Evolutionary conservation across 1,140 invertebrate genomes (phyloP), one percentile per base, ranked within the genome.

Genomic region (Zaprionus davidi): DNA sequence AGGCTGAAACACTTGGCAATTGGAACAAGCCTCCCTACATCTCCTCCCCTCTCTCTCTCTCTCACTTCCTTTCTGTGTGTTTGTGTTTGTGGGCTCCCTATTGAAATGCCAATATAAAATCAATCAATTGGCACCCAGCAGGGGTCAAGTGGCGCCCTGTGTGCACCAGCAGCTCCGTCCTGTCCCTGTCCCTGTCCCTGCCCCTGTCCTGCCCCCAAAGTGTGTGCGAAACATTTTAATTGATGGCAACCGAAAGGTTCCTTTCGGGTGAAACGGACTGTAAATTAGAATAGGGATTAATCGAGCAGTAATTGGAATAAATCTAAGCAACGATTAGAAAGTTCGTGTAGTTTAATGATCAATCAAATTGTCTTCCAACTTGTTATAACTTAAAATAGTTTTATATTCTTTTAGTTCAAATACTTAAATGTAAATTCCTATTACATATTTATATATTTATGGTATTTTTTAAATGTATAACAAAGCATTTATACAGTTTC

Each of bases 91-190:
- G 24, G 56, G 69, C 46, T 49, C 36, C 38, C 84, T 77, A 81
- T 84, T 88, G 84, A 87, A 87, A 87, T 88, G 81, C 84, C 84
- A 84, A 87, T 87, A 87, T 87, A 87, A 87, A 87, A 87, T 87
- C 84, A 87, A 87, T 87, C 84, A 87, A 88, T 87, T 87, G 84
- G 85, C 84, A 90, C 78, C 84, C 78, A 81, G 64, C 71, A 81
- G 69, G 81, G 84, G 84, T 87, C 84, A 87, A 87, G 85, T 87
- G 84, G 65, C 84, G 84, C 84, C 88, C 85, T 90, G 82, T 86
- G 82, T 65, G 75, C 82, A 86, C 73, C 81, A 73, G 31, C 76
- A 24, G 22, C n/a, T n/a, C n/a, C 15, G 12, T 22, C 20, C 49
- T 9, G 9, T 20, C 24, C 51, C 26, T 9, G 9, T 20, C 24